A percentile compares a stretch with the other conserved stretches of the same genome.
Evolutionary conservation across 1,140 invertebrate genomes (phyloP).

Genomic region (Megalonaias nervosa): DNA sequence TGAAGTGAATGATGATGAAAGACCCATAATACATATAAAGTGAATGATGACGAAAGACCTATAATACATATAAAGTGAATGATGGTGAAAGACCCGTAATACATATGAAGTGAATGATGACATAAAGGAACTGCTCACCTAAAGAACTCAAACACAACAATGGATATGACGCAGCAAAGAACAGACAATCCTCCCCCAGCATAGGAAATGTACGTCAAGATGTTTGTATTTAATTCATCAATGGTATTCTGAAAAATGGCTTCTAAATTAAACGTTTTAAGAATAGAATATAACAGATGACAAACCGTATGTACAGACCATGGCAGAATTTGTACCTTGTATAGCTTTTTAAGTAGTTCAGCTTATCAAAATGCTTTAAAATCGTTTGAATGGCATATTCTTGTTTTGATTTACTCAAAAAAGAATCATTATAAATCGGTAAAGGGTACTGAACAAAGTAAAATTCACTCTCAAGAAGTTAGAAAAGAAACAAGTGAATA

Average conservation of each 20-base stretch:
- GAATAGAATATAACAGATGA: background rate
- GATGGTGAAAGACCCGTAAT: background rate
- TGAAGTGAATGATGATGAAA: too few relatives aligned
- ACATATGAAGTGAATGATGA: background rate
- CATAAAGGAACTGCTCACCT: constrained; percentile 37
- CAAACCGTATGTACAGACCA: too few relatives aligned
- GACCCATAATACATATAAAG: background rate
- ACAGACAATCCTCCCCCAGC: constrained; percentile 59
- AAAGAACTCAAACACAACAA: constrained; percentile 60
- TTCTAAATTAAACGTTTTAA: background rate
- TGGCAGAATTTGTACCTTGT: background rate
- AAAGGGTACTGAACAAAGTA: too few relatives aligned
- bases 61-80: too few relatives aligned
- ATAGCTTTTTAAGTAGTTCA: background rate
- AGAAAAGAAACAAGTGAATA: too few relatives aligned
- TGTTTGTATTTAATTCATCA: constrained; percentile 42
- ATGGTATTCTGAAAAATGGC: constrained; percentile 43
- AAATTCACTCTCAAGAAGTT: too few relatives aligned
- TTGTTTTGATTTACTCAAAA: too few relatives aligned
- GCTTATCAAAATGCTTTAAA: too few relatives aligned
- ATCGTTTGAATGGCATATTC: too few relatives aligned
- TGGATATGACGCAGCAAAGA: constrained; percentile 51
- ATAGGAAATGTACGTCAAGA: constrained; percentile 60
- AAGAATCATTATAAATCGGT: too few relatives aligned
- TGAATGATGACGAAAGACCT: background rate